These are phyloP conservation scores for Lichenostomus cassidix DNA, from an alignment of 2,113 vertebrate species.

Conservation along the genomic window DNA sequence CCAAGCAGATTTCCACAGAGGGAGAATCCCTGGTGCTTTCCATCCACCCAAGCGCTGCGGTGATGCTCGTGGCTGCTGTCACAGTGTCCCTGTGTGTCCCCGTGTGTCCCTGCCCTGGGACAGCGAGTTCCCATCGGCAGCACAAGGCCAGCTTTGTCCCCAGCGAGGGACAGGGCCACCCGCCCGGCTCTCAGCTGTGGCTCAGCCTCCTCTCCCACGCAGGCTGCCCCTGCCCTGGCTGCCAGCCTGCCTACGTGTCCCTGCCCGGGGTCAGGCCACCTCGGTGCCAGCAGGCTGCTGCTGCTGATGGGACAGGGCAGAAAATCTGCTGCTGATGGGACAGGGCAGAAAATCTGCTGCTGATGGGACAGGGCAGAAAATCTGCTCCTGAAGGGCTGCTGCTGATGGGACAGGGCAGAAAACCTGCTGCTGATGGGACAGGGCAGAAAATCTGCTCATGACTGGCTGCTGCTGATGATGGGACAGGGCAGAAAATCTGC, in stretches of 20 bases:
- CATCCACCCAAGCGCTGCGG: accelerated
- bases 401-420: no score
- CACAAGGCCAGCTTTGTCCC: neutral
- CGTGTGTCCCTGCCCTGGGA: neutral
- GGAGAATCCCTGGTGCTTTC: accelerated
- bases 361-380: no score
- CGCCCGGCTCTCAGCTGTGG: neutral
- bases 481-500: no score
- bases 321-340: neutral
- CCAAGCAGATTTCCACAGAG: neutral
- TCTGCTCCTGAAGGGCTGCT: no score
- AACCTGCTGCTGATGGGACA: no score
- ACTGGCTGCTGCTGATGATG: conserved; percentile 1
- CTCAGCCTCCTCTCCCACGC: neutral
- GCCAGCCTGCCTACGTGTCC: neutral
- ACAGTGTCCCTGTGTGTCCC: neutral
- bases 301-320: no score
- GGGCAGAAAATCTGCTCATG: no score
- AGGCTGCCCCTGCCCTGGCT: neutral
- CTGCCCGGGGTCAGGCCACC: conserved; percentile 24
- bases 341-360: conserved; percentile 20
- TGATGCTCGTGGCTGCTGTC: neutral
- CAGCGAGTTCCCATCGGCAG: neutral
- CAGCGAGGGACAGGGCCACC: neutral
- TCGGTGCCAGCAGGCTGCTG: conserved; percentile 50